Base-by-base conservation (phyloP, 2,888 invertebrate species). In the Cephus pulcher region DNA sequence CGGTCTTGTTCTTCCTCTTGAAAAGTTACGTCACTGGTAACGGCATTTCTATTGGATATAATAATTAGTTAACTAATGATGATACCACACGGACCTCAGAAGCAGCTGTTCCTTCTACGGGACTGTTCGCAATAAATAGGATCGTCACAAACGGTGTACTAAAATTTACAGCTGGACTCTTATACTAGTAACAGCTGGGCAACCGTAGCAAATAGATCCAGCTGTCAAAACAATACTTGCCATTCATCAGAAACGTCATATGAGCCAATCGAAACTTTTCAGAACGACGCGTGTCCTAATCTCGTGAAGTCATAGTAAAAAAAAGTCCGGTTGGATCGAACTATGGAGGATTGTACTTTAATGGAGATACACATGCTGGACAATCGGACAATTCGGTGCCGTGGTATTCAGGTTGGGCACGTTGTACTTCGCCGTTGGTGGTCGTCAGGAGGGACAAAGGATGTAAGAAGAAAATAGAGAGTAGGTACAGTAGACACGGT, bases 1-100 rank as follows among this genome's bases (percentile, higher is more conserved):
- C 23, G 9, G 15, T 32, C 34, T 69, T 35, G 37, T 30, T 75
- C 71, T 71, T 71, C 6, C 34, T 75, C 70, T 6, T 6, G 9
- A 79, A 80, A 79, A 73, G 86, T 86, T 85, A 83, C 82, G 82
- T 84, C 82, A 85, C 85, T 83, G 78, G 84, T 85, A 83, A 86
- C 84, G 84, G 85, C 76, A 80, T 80, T 77, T 80, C 78, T 75
- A 70, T 73, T 75, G n/a, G 78, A 75, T 75, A 70, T 37, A 70
- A 70, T 56, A 40, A 40, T 32, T 78, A 12, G 37, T 35, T 33
- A 75, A 78, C 71, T 75, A 70, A 37, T 34, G 78, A 69, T 40
- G 33, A 35, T 74, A 69, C 69, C 69, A 70, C 78, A 70, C 71
- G 69, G 23, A 23, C 56, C 56, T 56, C 56, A 23, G 23, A 56